A percentile compares a stretch with the other conserved stretches of the same genome.
Conservation (phyloP, 53 echinoderm and acorn worm genomes). For the Arbacia lixula region DNA sequence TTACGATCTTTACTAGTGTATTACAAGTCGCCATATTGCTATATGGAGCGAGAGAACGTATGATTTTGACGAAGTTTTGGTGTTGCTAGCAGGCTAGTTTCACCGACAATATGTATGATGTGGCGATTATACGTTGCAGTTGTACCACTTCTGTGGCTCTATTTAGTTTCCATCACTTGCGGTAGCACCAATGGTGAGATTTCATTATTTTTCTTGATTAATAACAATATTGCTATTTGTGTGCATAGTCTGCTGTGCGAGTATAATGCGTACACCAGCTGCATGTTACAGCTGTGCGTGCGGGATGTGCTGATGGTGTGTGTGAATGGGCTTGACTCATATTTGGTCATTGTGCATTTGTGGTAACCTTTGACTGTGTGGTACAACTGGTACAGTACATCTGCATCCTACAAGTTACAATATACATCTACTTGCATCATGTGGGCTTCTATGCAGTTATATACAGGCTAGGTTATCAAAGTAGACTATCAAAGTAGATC, state of each 20-base stretch:
- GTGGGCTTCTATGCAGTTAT: no score
- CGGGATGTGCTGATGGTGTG: no score
- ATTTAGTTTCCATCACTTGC: constrained; percentile 40
- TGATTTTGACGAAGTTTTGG: constrained; percentile 26
- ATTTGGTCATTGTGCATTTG: no score
- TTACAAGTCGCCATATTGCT: constrained; percentile 51
- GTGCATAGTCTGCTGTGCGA: background rate
- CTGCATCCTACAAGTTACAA: no score
- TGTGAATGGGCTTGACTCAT: no score
- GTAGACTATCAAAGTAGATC: no score
- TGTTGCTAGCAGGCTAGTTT: constrained; percentile 51
- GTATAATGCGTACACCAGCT: background rate
- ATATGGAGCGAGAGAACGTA: constrained; percentile 27
- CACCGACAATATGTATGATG: constrained; percentile 56
- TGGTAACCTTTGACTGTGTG: no score
- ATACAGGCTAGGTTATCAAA: no score
- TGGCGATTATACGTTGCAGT: constrained; percentile 51
- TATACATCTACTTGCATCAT: no score
- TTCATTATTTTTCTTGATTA: background rate
- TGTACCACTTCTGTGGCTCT: constrained; percentile 48
- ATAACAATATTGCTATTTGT: background rate
- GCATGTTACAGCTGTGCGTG: no score
- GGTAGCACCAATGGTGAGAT: constrained; percentile 51
- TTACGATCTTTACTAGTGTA: constrained; percentile 35
- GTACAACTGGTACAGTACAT: no score